Base-by-base conservation (phyloP, 92 coral and sea anemone species). In the Galaxea fascicularis region DNA sequence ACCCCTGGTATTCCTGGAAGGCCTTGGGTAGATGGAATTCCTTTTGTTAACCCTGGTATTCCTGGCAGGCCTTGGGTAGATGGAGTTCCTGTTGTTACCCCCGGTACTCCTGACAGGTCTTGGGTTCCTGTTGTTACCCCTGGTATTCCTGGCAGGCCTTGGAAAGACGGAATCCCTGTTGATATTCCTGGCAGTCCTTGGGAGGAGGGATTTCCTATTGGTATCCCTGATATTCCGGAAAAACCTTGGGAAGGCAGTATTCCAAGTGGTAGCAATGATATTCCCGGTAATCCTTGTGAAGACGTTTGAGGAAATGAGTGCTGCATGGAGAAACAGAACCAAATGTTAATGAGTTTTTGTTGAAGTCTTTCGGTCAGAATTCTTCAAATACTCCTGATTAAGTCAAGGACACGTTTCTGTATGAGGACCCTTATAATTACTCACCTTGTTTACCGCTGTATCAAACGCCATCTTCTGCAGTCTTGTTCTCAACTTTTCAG, bases 381-480 rank as follows among this genome's bases (percentile, higher is more conserved):
- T 11, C 29, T 22, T 35, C 3, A 2, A 2, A 2, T 35, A 2
- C 41, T 35, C 6, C 41, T n/a, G n/a, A 35, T 35, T 35, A 35
- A 35, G 3, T n/a, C n/a, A 2, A 35, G 3, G 1, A 4, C n/a
- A 14, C 17, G n/a, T 56, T 56, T 56, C n/a, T 20, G n/a, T 16
- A 4, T 4, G n/a, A 60, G 11, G 24, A 21, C 15, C 28, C 24
- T 21, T 1, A 6, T 29, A 10, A 10, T 11, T 35, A 20, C 65
- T 51, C 72, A 95, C 98, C 92, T 93, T 91, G 76, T 92, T 69
- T 73, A 95, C 54, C 24, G 86, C 81, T 12, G 93, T 80, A 64
- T 95, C 95, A 85, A 92, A 95, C 10, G 93, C 90, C 39, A 77
- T 77, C 67, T 84, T 89, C 76, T 93, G 91, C 52, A 95, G 63